Percentiles rank a stretch among this genome's conserved stretches.
Conservation (phyloP, 1,140 invertebrate genomes). For the Penaeus japonicus region DNA sequence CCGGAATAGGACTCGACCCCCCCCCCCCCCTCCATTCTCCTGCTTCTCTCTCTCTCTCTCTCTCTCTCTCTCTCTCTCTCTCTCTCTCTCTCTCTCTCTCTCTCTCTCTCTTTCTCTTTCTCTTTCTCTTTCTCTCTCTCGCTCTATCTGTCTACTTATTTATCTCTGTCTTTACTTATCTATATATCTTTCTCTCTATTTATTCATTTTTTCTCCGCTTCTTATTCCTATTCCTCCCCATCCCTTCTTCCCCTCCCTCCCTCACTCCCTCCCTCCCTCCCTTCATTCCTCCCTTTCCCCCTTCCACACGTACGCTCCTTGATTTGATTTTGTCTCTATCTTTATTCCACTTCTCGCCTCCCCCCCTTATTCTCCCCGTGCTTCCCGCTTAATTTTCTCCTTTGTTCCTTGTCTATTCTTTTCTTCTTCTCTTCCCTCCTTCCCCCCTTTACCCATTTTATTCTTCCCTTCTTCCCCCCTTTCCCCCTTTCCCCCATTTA, state of each 20-base stretch:
- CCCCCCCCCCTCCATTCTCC: too few species aligned
- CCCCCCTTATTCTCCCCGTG: not conserved
- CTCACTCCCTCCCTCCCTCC: not conserved
- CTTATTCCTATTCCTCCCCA: not conserved
- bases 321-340: not conserved
- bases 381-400: not conserved
- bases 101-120: not conserved
- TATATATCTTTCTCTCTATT: not conserved
- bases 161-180: not conserved
- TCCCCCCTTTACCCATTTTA: not conserved
- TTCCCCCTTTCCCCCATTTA: not conserved
- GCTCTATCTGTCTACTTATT: not conserved
- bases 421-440: too few species aligned
- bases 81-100: too few species aligned
- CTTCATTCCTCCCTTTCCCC: not conserved
- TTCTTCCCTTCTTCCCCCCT: not conserved
- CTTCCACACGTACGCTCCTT: not conserved
- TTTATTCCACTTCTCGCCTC: not conserved
- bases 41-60: too few species aligned
- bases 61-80: too few species aligned
- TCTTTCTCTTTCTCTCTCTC: too few species aligned
- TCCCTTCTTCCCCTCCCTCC: not conserved
- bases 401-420: not conserved
- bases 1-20: too few species aligned
- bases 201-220: not conserved